phyloP scores from a whole-genome alignment of 2,797 vertebrate species.

The Kryptolebias ocellatus region DNA sequence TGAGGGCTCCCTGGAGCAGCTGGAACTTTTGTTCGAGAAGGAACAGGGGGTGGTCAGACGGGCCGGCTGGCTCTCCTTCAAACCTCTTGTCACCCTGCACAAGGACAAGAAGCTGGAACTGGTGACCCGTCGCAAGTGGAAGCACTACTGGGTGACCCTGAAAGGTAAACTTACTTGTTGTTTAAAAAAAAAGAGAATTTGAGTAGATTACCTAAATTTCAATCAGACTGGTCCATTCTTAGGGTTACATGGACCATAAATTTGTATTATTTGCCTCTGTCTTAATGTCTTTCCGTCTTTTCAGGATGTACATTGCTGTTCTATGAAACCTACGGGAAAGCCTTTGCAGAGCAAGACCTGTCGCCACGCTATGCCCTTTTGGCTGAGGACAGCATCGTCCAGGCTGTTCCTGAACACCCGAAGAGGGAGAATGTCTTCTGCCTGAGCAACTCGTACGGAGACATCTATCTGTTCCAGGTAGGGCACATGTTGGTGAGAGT shows the following conservation, averaged over 20 bases:
- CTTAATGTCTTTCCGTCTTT: not conserved
- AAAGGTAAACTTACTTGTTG: slow-evolving; percentile 83
- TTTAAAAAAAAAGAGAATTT: not conserved
- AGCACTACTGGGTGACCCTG: slow-evolving; percentile 94
- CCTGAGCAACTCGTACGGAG: slow-evolving; percentile 94
- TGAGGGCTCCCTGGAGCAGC: slow-evolving; percentile 89
- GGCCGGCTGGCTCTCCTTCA: slow-evolving; percentile 95
- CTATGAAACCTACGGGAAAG: slow-evolving; percentile 91
- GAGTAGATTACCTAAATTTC: slow-evolving; percentile 31
- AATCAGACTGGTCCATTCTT: too few species aligned
- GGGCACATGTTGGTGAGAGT: not conserved
- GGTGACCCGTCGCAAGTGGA: slow-evolving; percentile 91
- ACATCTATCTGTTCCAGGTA: slow-evolving; percentile 96
- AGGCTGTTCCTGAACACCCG: slow-evolving; percentile 93
- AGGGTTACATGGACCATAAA: too few species aligned
- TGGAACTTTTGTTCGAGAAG: slow-evolving; percentile 92
- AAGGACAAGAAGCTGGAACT: slow-evolving; percentile 94
- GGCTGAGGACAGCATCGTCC: slow-evolving; percentile 92
- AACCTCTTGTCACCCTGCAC: slow-evolving; percentile 90
- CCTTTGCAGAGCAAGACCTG: slow-evolving; percentile 84
- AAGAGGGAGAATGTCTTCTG: slow-evolving; percentile 97
- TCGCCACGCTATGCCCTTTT: slow-evolving; percentile 89
- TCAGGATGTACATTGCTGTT: slow-evolving; percentile 92
- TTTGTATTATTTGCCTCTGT: too few species aligned
- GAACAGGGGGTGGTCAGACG: slow-evolving; percentile 95